Percentiles rank a stretch among this genome's conserved stretches.
Conservation (phyloP, 2,888 invertebrate species). For the Chrysina gloriosa region DNA sequence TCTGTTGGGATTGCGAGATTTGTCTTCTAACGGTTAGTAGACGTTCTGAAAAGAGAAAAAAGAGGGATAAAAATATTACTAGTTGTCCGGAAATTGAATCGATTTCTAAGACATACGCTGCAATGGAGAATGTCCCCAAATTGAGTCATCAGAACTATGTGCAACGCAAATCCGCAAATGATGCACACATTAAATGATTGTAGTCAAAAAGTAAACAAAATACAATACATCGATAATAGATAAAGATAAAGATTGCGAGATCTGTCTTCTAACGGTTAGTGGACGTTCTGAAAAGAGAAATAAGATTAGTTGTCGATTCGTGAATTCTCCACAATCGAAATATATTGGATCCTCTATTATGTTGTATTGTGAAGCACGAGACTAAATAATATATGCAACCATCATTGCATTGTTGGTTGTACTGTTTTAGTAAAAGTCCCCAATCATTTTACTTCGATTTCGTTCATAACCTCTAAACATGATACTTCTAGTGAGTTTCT, state of each 20-base stretch:
- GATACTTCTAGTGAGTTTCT: too few species aligned
- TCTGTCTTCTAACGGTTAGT: slow-evolving; percentile 25
- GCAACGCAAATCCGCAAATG: not conserved
- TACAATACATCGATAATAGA: not conserved
- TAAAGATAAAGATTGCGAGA: slow-evolving; percentile 14
- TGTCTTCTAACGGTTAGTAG: slow-evolving; percentile 29
- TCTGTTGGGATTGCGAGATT: slow-evolving; percentile 20
- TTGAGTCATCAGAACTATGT: not conserved
- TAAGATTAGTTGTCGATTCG: too few species aligned
- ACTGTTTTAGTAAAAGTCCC: too few species aligned
- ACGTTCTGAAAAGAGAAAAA: slow-evolving; percentile 30
- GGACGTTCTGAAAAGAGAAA: slow-evolving; percentile 30
- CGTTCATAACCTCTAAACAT: too few species aligned
- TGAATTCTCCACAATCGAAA: too few species aligned
- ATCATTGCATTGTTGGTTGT: too few species aligned
- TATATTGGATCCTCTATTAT: too few species aligned
- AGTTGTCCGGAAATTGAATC: not conserved
- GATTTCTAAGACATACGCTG: not conserved
- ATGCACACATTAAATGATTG: not conserved
- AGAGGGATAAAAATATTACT: too few species aligned
- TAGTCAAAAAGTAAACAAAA: not conserved
- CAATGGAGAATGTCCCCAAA: not conserved
- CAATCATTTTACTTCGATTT: too few species aligned
- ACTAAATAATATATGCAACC: too few species aligned
- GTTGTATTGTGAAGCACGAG: too few species aligned